These are phyloP conservation scores for Aldrovandia affinis DNA, from an alignment of 2,797 vertebrate species.

Conservation along the genomic window DNA sequence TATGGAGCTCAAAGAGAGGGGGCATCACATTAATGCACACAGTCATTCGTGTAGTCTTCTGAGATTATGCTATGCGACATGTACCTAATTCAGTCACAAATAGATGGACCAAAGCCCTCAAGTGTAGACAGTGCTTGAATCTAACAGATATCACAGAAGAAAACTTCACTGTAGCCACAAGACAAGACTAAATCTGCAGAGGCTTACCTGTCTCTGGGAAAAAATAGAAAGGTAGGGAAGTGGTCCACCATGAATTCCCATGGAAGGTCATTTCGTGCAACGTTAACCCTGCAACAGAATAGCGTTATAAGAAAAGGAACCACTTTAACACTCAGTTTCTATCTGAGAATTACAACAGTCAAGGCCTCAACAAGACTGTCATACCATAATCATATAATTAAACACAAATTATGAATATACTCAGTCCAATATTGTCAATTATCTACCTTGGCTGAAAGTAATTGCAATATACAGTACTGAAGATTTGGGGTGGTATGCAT, in stretches of 20 bases:
- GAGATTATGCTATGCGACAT: neutral
- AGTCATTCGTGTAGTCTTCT: neutral
- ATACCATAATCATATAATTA: no score
- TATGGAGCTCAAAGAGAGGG: neutral
- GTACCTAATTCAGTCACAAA: neutral
- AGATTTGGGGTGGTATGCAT: neutral
- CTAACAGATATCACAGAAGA: neutral
- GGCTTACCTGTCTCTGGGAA: conserved; percentile 87
- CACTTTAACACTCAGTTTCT: neutral
- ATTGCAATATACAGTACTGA: no score
- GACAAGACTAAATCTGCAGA: neutral
- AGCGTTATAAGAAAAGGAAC: neutral
- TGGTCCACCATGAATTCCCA: conserved; percentile 98
- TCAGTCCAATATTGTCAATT: no score
- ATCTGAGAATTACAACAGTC: neutral
- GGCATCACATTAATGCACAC: neutral
- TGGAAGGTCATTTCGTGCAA: conserved; percentile 90
- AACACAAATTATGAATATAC: no score
- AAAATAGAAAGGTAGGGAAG: conserved; percentile 89
- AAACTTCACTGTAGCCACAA: neutral
- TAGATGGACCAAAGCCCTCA: neutral
- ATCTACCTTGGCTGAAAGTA: no score
- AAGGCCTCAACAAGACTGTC: no score
- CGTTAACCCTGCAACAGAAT: conserved; percentile 80
- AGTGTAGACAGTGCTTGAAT: neutral